These are phyloP conservation scores for Okamejei kenojei DNA, from an alignment of 2,797 vertebrate genomes.

Conservation along the genomic window DNA sequence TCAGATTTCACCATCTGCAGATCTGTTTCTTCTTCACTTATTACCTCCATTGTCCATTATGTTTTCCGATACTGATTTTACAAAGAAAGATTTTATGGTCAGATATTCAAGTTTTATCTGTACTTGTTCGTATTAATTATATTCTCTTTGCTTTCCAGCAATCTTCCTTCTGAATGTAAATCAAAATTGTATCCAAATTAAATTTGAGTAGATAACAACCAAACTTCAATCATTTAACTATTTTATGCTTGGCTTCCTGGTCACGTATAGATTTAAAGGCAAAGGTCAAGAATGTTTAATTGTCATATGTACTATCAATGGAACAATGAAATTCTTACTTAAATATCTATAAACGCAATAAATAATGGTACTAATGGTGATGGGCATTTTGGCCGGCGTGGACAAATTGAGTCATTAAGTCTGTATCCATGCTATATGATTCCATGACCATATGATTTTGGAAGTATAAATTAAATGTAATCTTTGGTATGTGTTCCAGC, in stretches of 20 bases:
- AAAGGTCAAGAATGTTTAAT: neutral
- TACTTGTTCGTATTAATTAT: neutral
- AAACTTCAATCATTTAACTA: neutral
- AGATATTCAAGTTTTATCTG: neutral
- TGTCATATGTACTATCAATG: neutral
- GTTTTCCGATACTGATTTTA: too few relatives aligned
- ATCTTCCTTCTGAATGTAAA: neutral
- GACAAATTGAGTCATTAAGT: too few relatives aligned
- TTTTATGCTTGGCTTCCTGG: neutral
- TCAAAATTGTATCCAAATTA: neutral
- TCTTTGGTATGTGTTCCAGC: conserved; percentile 65
- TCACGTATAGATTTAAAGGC: neutral
- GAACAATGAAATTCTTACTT: too few relatives aligned
- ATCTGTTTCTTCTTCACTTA: too few relatives aligned
- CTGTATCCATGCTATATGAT: too few relatives aligned
- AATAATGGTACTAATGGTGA: too few relatives aligned
- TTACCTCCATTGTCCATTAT: neutral
- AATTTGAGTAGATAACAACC: neutral
- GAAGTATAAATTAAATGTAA: conserved; percentile 67
- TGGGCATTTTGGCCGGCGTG: too few relatives aligned
- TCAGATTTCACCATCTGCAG: too few relatives aligned
- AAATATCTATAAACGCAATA: too few relatives aligned
- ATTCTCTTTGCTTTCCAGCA: neutral
- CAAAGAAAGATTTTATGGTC: too few relatives aligned
- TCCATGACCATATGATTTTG: conserved; percentile 56